Base-by-base conservation (phyloP, 2,888 invertebrate species). In the Hipparchia sbordonii region DNA sequence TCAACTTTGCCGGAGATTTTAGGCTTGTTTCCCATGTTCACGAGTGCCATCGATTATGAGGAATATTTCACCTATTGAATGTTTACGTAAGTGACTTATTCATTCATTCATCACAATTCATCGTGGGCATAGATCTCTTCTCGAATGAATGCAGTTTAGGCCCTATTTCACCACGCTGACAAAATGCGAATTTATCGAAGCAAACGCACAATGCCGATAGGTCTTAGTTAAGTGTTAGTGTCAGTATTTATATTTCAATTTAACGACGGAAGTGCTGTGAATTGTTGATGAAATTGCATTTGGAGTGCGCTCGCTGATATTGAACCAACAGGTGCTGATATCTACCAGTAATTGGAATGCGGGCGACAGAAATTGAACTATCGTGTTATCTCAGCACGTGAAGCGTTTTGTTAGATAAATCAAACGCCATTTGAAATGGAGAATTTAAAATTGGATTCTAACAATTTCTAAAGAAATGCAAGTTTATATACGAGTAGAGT, bases 271-370 rank as follows among this genome's bases (percentile, higher is more conserved):
- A 48, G 54, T 39, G 6, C 54, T 66, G 54, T 39, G 66, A 54
- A 66, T 57, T 56, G 71, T 71, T 71, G 57, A 52, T 60, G 66
- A 66, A 70, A 71, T 66, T 66, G 66, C 59, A 63, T 59, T 70
- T 71, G 57, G 60, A 71, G 52, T 48, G 48, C 10, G 62, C 13
- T 63, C 13, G 23, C 52, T 59, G 65, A 59, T 71, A 66, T 59
- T 59, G 66, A 51, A 52, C 57, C 71, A 66, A 71, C 65, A 65
- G 60, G 66, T 66, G 39, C 39, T 54, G 66, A 66, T 39, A 54
- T 66, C 54, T 66, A 39, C 12, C 66, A 6, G 66, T 66, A 66
- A 66, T 66, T 66, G 51, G 39, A 71, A 13, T 52, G 59, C 66
- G 39, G 57, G 52, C 56, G 33, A 62, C 46, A 48, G 7, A 48